Percentiles rank a stretch among this genome's conserved stretches.
These are phyloP conservation scores for Pheosia tremula DNA, from an alignment of 2,888 invertebrate genomes.

Conservation along the genomic window DNA sequence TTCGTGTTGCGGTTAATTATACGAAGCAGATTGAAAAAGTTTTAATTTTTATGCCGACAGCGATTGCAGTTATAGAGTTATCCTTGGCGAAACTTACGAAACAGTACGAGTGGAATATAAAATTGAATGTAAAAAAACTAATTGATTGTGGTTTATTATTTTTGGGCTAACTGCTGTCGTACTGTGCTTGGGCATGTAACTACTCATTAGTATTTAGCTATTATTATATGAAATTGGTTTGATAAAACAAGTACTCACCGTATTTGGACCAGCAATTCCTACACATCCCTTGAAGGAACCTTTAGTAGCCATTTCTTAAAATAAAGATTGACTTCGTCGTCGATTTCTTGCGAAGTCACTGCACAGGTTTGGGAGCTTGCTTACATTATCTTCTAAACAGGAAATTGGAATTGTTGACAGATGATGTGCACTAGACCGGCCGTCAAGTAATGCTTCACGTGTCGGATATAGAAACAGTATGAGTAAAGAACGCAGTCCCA, in stretches of 20 bases:
- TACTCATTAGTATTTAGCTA: too few relatives aligned
- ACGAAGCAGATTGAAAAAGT: conserved; percentile 41
- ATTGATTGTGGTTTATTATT: conserved; percentile 10
- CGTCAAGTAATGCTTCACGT: conserved; percentile 39
- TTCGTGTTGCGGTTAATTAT: conserved; percentile 62
- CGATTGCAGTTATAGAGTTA: conserved; percentile 37
- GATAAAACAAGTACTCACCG: conserved; percentile 23
- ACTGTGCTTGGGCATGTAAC: too few relatives aligned
- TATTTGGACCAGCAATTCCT: not conserved
- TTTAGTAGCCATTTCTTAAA: not conserved
- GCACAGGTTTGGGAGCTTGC: not conserved
- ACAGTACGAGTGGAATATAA: conserved; percentile 26
- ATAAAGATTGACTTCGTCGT: not conserved
- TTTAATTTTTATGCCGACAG: conserved; percentile 33
- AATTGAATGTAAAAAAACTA: conserved; percentile 14
- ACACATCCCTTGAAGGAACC: not conserved
- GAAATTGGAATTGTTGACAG: conserved; percentile 8
- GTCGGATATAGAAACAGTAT: conserved; percentile 42
- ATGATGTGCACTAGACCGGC: conserved; percentile 20
- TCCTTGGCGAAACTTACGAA: conserved; percentile 52
- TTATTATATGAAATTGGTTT: too few relatives aligned
- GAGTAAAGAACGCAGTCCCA: conserved; percentile 25
- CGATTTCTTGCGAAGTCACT: not conserved
- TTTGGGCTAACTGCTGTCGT: not conserved
- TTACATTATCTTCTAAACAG: not conserved